Conservation (phyloP, 2,797 vertebrate species). For the Acestrorhynchus altus region DNA sequence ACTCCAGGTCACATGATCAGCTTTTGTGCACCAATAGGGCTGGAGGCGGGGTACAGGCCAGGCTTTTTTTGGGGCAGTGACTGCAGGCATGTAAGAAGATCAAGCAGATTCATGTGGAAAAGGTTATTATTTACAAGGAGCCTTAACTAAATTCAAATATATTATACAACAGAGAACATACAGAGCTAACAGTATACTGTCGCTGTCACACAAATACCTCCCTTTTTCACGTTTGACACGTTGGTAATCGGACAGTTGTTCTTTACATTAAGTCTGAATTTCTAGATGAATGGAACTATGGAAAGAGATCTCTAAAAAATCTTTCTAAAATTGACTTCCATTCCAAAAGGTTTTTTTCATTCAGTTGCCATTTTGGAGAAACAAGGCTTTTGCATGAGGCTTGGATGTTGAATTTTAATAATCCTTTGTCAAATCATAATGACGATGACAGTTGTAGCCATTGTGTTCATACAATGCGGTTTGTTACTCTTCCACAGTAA, state of each 20-base stretch:
- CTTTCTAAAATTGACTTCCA: too few species aligned
- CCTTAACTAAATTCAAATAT: background rate
- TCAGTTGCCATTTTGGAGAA: too few species aligned
- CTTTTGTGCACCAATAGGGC: slow-evolving; percentile 39
- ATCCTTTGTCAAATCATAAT: background rate
- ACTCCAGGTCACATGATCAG: slow-evolving; percentile 33
- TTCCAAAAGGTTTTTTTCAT: too few species aligned
- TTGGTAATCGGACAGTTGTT: too few species aligned
- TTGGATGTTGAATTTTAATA: background rate
- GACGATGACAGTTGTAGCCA: background rate
- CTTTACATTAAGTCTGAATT: too few species aligned
- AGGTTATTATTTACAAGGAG: background rate
- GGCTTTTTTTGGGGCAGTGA: background rate
- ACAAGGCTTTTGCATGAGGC: too few species aligned
- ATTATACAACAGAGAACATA: background rate
- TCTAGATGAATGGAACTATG: too few species aligned
- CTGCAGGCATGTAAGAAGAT: background rate
- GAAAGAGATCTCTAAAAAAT: too few species aligned
- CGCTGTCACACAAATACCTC: too few species aligned
- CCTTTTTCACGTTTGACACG: too few species aligned
- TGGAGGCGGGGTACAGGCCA: slow-evolving; percentile 14
- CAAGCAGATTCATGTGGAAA: background rate
- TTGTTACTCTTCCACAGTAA: background rate
- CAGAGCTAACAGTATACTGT: too few species aligned
- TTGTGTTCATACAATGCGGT: slow-evolving; percentile 3